Conservation (phyloP, 1,140 invertebrate species). For the Pinna nobilis region DNA sequence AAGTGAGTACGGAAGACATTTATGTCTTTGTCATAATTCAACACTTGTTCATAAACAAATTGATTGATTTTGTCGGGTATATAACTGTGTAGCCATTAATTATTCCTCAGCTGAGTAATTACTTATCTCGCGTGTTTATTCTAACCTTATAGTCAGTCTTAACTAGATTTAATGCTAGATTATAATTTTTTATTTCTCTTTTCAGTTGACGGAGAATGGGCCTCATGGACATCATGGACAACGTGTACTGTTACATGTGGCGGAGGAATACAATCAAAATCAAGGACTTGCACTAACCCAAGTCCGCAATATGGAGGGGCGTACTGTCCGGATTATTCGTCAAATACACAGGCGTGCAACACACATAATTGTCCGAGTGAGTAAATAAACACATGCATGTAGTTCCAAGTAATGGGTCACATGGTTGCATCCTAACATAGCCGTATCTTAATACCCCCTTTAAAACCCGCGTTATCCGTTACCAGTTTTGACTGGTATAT, state of each 20-base stretch:
- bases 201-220: conserved; percentile 53
- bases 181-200: not conserved
- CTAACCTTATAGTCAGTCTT: not conserved
- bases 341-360: conserved; percentile 40
- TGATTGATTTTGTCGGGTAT: not conserved
- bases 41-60: not conserved
- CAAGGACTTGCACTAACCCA: conserved; percentile 79
- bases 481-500: too few species aligned
- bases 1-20: not conserved
- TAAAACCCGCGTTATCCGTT: too few species aligned
- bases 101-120: not conserved
- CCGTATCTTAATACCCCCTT: too few species aligned
- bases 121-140: not conserved
- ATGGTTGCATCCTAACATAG: too few species aligned
- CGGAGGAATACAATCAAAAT: conserved; percentile 78
- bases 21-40: not conserved
- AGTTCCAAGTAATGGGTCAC: too few species aligned
- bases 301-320: conserved; percentile 55
- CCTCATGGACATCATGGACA: conserved; percentile 53
- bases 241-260: conserved; percentile 56
- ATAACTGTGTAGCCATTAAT: not conserved
- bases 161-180: not conserved
- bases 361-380: conserved; percentile 36
- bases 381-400: too few species aligned
- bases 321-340: conserved; percentile 46